Percentiles rank a stretch among this genome's conserved stretches.
These are phyloP conservation scores for Actinia equina DNA, from an alignment of 64 coral and sea anemone genomes.

Conservation along the genomic window DNA sequence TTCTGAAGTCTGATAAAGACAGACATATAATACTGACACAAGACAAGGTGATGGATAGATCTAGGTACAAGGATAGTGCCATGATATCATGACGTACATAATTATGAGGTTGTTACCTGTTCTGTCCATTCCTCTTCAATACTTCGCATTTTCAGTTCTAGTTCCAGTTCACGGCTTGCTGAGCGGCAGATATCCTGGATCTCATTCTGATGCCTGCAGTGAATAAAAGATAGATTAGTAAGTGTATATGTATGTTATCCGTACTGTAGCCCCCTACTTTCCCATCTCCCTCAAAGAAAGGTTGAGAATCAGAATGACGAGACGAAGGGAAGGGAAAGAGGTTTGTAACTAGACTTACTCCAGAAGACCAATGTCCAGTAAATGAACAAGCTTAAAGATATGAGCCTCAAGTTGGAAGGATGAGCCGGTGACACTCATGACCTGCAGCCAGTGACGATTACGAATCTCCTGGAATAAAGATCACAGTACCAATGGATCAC, in stretches of 20 bases:
- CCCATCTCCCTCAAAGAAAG: neutral
- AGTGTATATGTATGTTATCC: neutral
- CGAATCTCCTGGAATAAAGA: conserved; percentile 81
- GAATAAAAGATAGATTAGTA: neutral
- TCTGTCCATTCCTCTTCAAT: conserved; percentile 99
- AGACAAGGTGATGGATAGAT: too few species aligned
- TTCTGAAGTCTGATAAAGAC: too few species aligned
- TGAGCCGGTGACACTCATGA: conserved; percentile 98
- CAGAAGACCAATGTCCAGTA: conserved; percentile 88
- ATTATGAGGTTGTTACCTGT: conserved; percentile 43
- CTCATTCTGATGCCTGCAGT: conserved; percentile 60
- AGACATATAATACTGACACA: too few species aligned
- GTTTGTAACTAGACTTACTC: conserved; percentile 52
- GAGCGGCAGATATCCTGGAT: conserved; percentile 91
- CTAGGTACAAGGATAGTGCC: too few species aligned
- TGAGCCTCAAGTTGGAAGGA: conserved; percentile 98
- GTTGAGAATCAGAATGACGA: neutral
- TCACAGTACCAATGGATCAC: neutral
- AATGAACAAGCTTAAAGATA: conserved; percentile 91
- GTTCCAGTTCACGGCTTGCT: conserved; percentile 88
- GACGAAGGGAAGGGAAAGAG: neutral
- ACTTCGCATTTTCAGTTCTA: conserved; percentile 95
- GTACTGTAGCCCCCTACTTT: too few species aligned
- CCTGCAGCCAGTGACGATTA: conserved; percentile 98
- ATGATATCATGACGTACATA: too few species aligned